Conservation (phyloP, 2,888 invertebrate species). For the Alitta virens region DNA sequence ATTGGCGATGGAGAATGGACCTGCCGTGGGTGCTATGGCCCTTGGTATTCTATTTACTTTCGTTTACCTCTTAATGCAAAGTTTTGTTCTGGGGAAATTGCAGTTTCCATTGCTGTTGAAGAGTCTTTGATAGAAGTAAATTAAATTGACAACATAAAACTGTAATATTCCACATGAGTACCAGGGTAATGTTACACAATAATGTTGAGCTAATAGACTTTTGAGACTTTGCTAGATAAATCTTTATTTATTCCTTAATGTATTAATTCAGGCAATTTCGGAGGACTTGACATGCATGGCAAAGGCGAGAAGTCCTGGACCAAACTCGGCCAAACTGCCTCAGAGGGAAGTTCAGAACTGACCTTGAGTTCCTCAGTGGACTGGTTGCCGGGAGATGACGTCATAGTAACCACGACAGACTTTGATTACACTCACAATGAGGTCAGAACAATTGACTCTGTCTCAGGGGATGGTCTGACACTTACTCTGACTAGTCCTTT, state of each 20-base stretch:
- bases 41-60: conserved; percentile 26
- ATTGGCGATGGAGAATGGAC: conserved; percentile 20
- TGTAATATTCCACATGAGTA: too few species aligned
- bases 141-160: too few species aligned
- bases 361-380: conserved; percentile 23
- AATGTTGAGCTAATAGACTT: too few species aligned
- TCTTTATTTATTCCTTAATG: too few species aligned
- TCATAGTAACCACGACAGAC: conserved; percentile 24
- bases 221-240: too few species aligned
- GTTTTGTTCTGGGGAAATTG: too few species aligned
- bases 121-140: too few species aligned
- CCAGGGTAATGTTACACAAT: too few species aligned
- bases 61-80: too few species aligned
- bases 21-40: conserved; percentile 31
- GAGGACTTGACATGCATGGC: conserved; percentile 32
- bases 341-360: conserved; percentile 19
- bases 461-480: conserved; percentile 26
- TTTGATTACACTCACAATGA: conserved; percentile 25
- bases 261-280: conserved; percentile 35
- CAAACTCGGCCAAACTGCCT: conserved; percentile 21
- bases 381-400: conserved; percentile 28
- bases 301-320: conserved; percentile 25
- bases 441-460: conserved; percentile 21
- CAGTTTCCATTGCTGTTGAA: too few species aligned
- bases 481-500: conserved; percentile 36